Evolutionary conservation across 2,888 invertebrate genomes (phyloP), one percentile per base, ranked within the genome.

Genomic region (Aspidapion aeneum): DNA sequence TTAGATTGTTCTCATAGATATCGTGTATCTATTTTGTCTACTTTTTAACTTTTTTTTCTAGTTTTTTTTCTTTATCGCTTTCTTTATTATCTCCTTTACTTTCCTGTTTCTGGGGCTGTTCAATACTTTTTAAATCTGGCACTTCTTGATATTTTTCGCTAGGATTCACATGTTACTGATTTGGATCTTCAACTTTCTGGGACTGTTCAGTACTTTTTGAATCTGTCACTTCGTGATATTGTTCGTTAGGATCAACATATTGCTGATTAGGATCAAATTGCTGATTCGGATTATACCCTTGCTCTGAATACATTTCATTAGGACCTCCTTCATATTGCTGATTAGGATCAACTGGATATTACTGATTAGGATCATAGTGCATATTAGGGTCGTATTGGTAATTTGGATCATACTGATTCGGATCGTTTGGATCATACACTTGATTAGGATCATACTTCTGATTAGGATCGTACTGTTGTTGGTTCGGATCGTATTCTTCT

Each of bases 351-450:
- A 18, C 57, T 48, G 56, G 56, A 21, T 72, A 69, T 21, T 68
- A 66, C 65, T 70, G 70, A 67, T 67, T 70, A 1, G 66, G 69
- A 60, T 73, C 70, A 49, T 70, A 72, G 21, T 71, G 78, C 65
- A 76, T 77, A 67, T 78, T 77, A 18, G 79, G 74, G 65, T 77
- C 76, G 61, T 74, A 74, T 51, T 67, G 69, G 63, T 72, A 74
- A 55, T 65, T 63, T 12, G 50, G 21, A 48, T 64, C 64, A 18
- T 66, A 58, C 48, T 66, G 66, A 19, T 65, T 62, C 20, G 55
- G 58, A 49, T 69, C 63, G n/a, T n/a, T n/a, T n/a, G n/a, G n/a
- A n/a, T n/a, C 17, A 49, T 61, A 63, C 58, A 71, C 69, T 52
- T 70, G 68, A 62, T 66, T 60, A 12, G 66, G 55, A 7, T 70